These are phyloP conservation scores for Temnothorax ravouxi DNA, from an alignment of 2,888 invertebrate genomes.

Conservation along the genomic window DNA sequence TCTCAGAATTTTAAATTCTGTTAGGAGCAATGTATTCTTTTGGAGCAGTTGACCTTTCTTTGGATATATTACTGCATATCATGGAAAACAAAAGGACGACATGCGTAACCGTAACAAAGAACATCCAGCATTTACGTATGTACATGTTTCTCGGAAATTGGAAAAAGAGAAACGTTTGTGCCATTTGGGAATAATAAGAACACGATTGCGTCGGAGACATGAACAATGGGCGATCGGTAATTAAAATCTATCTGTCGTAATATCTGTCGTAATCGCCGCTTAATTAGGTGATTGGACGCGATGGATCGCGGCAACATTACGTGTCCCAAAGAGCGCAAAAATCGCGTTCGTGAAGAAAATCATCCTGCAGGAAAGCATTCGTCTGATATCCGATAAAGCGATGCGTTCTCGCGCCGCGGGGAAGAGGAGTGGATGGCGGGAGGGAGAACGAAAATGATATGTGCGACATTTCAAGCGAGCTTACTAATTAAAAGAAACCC, in stretches of 20 bases:
- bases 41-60: neutral
- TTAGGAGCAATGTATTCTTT: neutral
- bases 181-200: constrained; percentile 19
- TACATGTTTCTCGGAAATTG: constrained; percentile 1
- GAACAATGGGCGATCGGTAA: constrained; percentile 33
- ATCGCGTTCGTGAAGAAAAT: constrained; percentile 44
- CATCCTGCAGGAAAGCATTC: constrained; percentile 24
- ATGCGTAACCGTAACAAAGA: neutral
- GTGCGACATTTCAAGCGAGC: constrained; percentile 71
- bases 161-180: constrained; percentile 10
- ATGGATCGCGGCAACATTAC: constrained; percentile 31
- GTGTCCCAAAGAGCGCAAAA: constrained; percentile 35
- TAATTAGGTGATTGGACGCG: constrained; percentile 46
- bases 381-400: constrained; percentile 45
- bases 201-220: constrained; percentile 16
- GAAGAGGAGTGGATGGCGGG: neutral
- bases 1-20: neutral
- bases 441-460: constrained; percentile 61
- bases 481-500: constrained; percentile 78
- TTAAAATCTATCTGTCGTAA: constrained; percentile 39
- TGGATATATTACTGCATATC: neutral
- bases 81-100: neutral
- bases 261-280: constrained; percentile 29
- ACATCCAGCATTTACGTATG: neutral
- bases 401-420: neutral